Conservation (phyloP, 2,797 vertebrate genomes). For the Cichlasoma orientale region DNA sequence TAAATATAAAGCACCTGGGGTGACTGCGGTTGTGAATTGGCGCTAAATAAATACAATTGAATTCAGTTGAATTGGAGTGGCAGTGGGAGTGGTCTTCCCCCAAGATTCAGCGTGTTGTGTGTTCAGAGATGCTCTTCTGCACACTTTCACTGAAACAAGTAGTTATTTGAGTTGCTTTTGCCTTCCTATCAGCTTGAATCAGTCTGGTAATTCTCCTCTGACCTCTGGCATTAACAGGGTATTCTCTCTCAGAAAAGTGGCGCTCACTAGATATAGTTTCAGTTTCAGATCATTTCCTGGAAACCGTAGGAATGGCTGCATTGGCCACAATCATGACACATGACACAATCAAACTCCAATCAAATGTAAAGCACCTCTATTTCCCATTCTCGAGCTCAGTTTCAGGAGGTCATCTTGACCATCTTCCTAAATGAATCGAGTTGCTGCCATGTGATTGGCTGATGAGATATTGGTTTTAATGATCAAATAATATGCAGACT, state of each 20-base stretch:
- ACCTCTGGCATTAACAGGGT: background rate
- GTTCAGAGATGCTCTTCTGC: background rate
- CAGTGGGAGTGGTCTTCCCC: accelerated
- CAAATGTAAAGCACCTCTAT: too few species aligned
- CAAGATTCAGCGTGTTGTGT: background rate
- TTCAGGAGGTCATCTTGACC: too few species aligned
- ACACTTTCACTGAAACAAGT: background rate
- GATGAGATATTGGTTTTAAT: too few species aligned
- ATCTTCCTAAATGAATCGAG: too few species aligned
- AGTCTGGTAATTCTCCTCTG: too few species aligned
- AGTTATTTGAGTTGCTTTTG: background rate
- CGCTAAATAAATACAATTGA: too few species aligned
- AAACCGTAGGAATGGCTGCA: background rate
- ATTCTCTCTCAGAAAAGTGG: background rate
- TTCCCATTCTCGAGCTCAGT: too few species aligned
- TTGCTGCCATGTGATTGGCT: too few species aligned
- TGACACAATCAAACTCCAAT: background rate
- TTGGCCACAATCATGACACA: background rate
- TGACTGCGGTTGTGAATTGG: too few species aligned
- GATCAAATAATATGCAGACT: too few species aligned
- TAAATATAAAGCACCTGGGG: too few species aligned
- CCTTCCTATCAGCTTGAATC: background rate
- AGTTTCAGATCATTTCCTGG: too few species aligned
- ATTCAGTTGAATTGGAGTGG: background rate
- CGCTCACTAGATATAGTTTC: background rate